Base-by-base conservation (phyloP, 1,140 invertebrate genomes). In the Anastatus disparis region DNA sequence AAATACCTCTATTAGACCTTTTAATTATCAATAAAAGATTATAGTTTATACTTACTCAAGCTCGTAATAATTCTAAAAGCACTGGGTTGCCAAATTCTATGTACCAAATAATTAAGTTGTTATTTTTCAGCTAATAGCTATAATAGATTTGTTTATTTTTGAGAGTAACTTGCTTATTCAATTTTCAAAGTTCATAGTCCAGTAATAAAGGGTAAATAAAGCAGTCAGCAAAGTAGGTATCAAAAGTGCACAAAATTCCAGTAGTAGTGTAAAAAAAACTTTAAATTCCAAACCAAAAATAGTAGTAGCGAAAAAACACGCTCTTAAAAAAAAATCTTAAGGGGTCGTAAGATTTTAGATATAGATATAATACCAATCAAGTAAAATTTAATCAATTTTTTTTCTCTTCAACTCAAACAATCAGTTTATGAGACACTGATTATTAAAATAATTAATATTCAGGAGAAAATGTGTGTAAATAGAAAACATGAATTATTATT, bases 271-370 rank as follows among this genome's bases (percentile, higher is more conserved):
- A 35, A 6, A 35, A 35, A 35, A 35, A 35, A 35, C 4, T 35
- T n/a, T n/a, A n/a, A n/a, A n/a, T n/a, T 61, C 56, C 66, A 69
- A 69, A 69, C 66, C 66, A 61, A 61, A 59, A 46, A 61, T n/a
- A n/a, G n/a, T n/a, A 61, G 48, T 69, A 70, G 24, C 27, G 31
- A 55, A 61, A 69, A 52, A 62, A 70, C 26, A 62, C 50, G 17
- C 46, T 48, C 50, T 26, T 24, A 46, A 48, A 63, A 26, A 38
- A 63, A 56, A 44, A 15, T n/a, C n/a, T n/a, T n/a, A n/a, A n/a
- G n/a, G n/a, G n/a, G n/a, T n/a, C n/a, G n/a, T n/a, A n/a, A n/a
- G n/a, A n/a, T n/a, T n/a, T n/a, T n/a, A n/a, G n/a, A n/a, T n/a
- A n/a, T n/a, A n/a, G n/a, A n/a, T n/a, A n/a, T n/a, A n/a, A n/a